Evolutionary conservation across 2,113 vertebrate genomes (phyloP).

Genomic region (Pantherophis guttatus): DNA sequence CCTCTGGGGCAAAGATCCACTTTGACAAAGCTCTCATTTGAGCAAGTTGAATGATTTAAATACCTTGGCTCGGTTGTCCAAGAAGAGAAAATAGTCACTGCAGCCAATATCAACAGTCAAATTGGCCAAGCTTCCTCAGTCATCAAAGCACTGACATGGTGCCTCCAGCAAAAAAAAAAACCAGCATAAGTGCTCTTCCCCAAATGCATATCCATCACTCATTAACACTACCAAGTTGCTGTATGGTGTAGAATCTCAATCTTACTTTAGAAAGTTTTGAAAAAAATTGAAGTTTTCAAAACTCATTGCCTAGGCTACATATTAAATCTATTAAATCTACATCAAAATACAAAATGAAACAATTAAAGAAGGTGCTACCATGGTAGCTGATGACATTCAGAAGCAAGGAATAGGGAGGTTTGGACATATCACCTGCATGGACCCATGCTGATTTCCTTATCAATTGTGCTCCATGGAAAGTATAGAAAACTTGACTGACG

Average conservation of each 20-base stretch:
- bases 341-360: not conserved
- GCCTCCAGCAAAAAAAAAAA: not conserved
- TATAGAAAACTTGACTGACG: not conserved
- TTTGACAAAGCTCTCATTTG: not conserved
- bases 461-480: not conserved
- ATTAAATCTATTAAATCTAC: not conserved
- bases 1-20: not conserved
- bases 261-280: not conserved
- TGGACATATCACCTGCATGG: not conserved
- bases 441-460: not conserved
- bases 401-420: not conserved
- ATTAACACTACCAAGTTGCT: not conserved
- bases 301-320: not conserved
- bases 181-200: not conserved
- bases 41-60: not conserved
- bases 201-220: not conserved
- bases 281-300: not conserved
- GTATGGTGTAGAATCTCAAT: not conserved
- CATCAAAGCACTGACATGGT: not conserved
- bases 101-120: not conserved
- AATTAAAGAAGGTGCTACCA: not conserved
- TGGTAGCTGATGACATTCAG: not conserved
- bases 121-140: not conserved
- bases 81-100: not conserved
- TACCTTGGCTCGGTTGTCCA: not conserved